These are phyloP conservation scores for Chaetogeoica ovagalla DNA, from an alignment of 2,888 invertebrate genomes.

Conservation along the genomic window DNA sequence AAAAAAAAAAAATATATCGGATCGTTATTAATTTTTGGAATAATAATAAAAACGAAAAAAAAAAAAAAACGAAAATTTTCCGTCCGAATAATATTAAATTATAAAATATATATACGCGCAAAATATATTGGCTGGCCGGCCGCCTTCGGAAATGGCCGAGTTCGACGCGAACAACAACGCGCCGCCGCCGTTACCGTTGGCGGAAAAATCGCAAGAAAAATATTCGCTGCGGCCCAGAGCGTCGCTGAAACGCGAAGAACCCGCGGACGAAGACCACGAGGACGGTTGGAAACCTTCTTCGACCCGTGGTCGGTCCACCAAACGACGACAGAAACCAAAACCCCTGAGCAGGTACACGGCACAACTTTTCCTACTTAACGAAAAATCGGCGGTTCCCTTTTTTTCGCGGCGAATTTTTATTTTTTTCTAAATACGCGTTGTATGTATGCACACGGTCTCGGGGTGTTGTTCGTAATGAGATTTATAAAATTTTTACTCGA, in stretches of 20 bases:
- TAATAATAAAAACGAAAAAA: too few relatives aligned
- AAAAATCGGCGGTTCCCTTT: too few relatives aligned
- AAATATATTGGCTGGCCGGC: too few relatives aligned
- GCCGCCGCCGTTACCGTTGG: constrained; percentile 6
- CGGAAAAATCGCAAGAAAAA: constrained; percentile 59
- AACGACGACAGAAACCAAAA: constrained; percentile 64
- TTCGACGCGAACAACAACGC: constrained; percentile 49
- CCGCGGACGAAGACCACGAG: constrained; percentile 58
- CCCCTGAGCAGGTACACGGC: constrained; percentile 81
- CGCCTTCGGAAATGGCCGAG: constrained; percentile 42
- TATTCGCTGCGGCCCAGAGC: constrained; percentile 72
- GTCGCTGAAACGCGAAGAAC: constrained; percentile 65
- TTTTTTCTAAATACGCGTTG: too few relatives aligned
- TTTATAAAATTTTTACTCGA: too few relatives aligned
- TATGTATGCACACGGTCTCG: too few relatives aligned
- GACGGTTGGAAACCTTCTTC: constrained; percentile 59
- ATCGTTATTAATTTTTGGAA: constrained; percentile 1
- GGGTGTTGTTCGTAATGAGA: too few relatives aligned
- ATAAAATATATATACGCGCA: background rate
- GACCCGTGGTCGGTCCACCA: constrained; percentile 57
- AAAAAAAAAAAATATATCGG: too few relatives aligned
- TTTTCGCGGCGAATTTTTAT: too few relatives aligned
- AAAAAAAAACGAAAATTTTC: background rate
- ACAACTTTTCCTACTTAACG: too few relatives aligned
- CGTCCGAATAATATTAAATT: background rate